Evolutionary conservation across 2,888 invertebrate genomes (phyloP).

Genomic region (Mechanitis mazaeus): DNA sequence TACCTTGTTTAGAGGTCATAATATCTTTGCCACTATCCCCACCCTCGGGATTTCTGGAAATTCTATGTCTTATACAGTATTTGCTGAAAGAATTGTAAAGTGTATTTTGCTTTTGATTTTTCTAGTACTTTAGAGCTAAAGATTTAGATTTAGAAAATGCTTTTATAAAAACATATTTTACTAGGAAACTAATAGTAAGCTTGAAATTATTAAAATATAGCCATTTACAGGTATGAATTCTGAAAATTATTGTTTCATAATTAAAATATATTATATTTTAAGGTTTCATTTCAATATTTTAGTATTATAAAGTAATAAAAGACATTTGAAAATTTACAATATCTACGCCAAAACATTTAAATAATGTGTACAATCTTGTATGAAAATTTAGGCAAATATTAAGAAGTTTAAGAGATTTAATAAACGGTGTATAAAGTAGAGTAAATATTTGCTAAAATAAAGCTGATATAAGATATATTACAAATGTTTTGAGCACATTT

Average conservation of each 20-base stretch:
- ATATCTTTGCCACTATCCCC: slow-evolving; percentile 16
- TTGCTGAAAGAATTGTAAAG: slow-evolving; percentile 14
- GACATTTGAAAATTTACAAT: too few species aligned
- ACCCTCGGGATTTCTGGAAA: slow-evolving; percentile 11
- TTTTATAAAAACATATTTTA: too few species aligned
- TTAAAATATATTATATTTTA: too few species aligned
- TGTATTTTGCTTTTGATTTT: background rate
- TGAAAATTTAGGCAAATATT: too few species aligned
- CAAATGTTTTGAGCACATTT: too few species aligned
- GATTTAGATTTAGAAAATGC: background rate
- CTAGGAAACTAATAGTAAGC: too few species aligned
- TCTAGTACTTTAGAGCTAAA: background rate
- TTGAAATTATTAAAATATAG: background rate
- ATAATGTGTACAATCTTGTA: too few species aligned
- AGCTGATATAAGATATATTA: background rate
- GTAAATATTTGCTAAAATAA: background rate
- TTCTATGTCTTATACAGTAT: slow-evolving; percentile 12
- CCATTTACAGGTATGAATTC: background rate
- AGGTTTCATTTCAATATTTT: too few species aligned
- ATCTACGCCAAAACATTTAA: too few species aligned
- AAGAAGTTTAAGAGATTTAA: too few species aligned
- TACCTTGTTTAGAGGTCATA: slow-evolving; percentile 24
- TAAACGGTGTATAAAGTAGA: background rate
- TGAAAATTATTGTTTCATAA: too few species aligned
- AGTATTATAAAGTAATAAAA: too few species aligned